Base-by-base conservation (phyloP, 92 coral and sea anemone genomes). In the Phenganax subtilis region DNA sequence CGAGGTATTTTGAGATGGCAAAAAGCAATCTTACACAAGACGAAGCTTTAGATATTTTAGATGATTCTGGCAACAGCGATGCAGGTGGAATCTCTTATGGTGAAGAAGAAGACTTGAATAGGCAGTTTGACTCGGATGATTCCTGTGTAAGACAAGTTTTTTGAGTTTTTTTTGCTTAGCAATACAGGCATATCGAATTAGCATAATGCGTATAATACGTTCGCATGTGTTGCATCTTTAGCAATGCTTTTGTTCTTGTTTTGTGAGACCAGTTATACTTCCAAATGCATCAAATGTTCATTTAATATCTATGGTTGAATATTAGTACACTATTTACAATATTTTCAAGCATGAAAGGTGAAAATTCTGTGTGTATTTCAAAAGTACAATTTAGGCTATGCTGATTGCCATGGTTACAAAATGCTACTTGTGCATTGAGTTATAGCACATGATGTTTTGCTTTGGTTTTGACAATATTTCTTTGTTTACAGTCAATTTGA, bases 101-200 rank as follows among this genome's bases (percentile, higher is more conserved):
- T 25, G 68, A 62, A 62, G 68, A 62, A 62, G 68, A 62, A 9
- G 68, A 62, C 68, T 62, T 62, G 68, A 37, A 62, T 37, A 25
- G 6, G 7, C 68, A 15, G 5, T 62, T 62, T 28, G 30, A 6
- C 30, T 7, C 10, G 0, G 17, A 28, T 6, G 68, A 62, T 62
- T n/a, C 30, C 68, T 28, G 27, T 12, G 9, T 10, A 15, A 59
- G 65, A 27, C 65, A 59, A 59, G 65, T 59, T 12, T 59, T 59
- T 59, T 59, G 6, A 59, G 12, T 5, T 59, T 59, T 59, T 59
- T 59, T 12, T 20, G 65, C 65, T 5, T 12, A 59, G 17, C 12
- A 27, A 59, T 59, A 27, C 17, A 12, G 12, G 12, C 14, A 9
- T 9, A 10, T 59, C 65, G 17, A 12, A 27, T 5, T 5, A 5